These are phyloP conservation scores for Oxyteleia sp. DNA, from an alignment of 2,888 invertebrate genomes.

Conservation along the genomic window DNA sequence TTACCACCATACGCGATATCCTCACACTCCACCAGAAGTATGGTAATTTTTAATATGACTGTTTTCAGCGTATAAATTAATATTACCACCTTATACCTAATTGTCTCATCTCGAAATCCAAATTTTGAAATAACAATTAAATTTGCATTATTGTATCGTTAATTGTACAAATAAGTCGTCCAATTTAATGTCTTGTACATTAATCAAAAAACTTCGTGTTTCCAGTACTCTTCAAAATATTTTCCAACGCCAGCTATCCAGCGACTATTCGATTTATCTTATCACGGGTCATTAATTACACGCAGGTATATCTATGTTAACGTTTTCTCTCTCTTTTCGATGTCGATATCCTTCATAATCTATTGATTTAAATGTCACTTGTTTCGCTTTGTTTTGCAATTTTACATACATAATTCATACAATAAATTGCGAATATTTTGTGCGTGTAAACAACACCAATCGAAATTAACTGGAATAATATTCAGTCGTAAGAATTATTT, in stretches of 20 bases:
- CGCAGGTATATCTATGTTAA: neutral
- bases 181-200: too few species aligned
- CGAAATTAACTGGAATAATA: too few species aligned
- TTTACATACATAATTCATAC: conserved; percentile 2
- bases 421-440: conserved; percentile 11
- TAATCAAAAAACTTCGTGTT: neutral
- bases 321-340: neutral
- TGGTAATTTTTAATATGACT: too few species aligned
- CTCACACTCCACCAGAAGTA: too few species aligned
- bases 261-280: conserved; percentile 13
- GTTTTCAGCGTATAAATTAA: too few species aligned
- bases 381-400: conserved; percentile 32
- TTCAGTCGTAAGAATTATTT: too few species aligned
- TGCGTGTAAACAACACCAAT: neutral
- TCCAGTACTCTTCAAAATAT: neutral
- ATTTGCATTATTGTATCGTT: too few species aligned
- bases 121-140: too few species aligned
- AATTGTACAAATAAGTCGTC: too few species aligned
- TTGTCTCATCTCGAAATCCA: too few species aligned
- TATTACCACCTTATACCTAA: too few species aligned
- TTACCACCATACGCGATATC: too few species aligned
- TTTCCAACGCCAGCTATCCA: neutral
- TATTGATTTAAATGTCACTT: conserved; percentile 44
- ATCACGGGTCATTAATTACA: conserved; percentile 23
- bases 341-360: conserved; percentile 43